Base-by-base conservation (phyloP, 2,113 vertebrate species). In the Bombycilla garrulus region DNA sequence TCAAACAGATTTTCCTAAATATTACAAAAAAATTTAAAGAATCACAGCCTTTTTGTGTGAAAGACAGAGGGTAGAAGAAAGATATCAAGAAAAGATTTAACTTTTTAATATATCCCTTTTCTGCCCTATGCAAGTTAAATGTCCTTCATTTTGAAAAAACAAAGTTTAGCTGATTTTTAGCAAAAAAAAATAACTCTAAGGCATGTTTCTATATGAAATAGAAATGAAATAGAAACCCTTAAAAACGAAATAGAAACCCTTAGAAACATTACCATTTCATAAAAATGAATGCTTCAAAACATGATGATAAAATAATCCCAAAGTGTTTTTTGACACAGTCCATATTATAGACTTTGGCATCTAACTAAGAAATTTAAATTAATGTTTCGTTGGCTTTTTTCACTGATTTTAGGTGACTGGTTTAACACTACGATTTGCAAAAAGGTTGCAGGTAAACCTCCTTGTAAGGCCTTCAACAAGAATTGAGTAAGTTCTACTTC, bases 371-470 rank as follows among this genome's bases (percentile, higher is more conserved):
- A n/a, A 19, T 12, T 15, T 5, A 22, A 72, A 67, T 19, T 48
- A 73, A 60, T 12, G 6, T n/a, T 47, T 74, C 35, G 2, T 25
- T 50, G 9, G 4, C 1, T 9, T 53, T 45, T 73, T 76, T 53
- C 82, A 58, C 21, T 91, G 42, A 6, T 82, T 96, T 94, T 95
- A 99, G 99, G 98, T 92, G 61, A 99, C 99, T 31, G 99, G 99
- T 40, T 99, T 99, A 81, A 99, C 99, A 23, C 93, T 99, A 92
- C 98, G 83, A 22, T 99, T 99, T 97, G 98, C 99, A 26, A 99
- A 99, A 97, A 98, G 98, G 36, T 95, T 99, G 26, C 99, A 99
- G 96, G 72, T 99, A 88, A 99, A 99, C 73, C 96, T 99, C 92
- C 91, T 99, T 95, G 99, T 99, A 58, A 98, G 88, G 31, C 98